Evolutionary conservation across 2,797 vertebrate genomes (phyloP), one percentile per base, ranked within the genome.

Genomic region (Enteromius viviparus): DNA sequence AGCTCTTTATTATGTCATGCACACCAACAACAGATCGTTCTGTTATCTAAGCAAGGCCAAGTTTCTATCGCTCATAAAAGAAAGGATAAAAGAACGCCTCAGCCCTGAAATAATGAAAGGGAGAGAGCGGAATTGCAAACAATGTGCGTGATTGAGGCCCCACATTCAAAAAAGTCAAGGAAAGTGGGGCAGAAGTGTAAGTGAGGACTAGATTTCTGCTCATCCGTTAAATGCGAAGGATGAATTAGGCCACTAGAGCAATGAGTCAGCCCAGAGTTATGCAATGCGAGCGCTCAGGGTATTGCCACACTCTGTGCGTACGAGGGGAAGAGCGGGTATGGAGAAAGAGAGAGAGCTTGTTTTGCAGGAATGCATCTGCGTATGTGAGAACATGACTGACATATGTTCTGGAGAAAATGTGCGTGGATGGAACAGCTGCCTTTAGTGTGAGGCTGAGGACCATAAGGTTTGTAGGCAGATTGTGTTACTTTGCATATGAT

Each of bases 231-330:
- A 78, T 64, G 53, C 21, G 58, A 51, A 51, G 53, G 66, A 77
- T 19, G 74, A 85, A 85, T 70, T 85, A 82, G 84, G 84, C 66
- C 84, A 85, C 40, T 66, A 34, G 84, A 82, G 80, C 69, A 85
- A 65, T 85, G 79, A 85, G 74, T 85, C 84, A 85, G 84, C 23
- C 23, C 45, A 51, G 17, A 66, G 66, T 85, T 85, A 85, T 78
- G 84, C 66, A 85, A 85, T 69, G 65, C 17, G 29, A 55, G 49
- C 60, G 19, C 40, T 77, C 23, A 14, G 80, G 47, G 74, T 62
- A 78, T 83, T 78, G 53, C 51, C 58, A 78, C 72, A 85, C 64
- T 81, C 32, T 23, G 75, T 45, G 45, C 10, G 26, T 12, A 45
- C 23, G 14, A 83, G 26, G 37, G 17, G 11, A 26, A 60, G 64